These are phyloP conservation scores for Tipula unca DNA, from an alignment of 2,888 invertebrate genomes.

Conservation along the genomic window DNA sequence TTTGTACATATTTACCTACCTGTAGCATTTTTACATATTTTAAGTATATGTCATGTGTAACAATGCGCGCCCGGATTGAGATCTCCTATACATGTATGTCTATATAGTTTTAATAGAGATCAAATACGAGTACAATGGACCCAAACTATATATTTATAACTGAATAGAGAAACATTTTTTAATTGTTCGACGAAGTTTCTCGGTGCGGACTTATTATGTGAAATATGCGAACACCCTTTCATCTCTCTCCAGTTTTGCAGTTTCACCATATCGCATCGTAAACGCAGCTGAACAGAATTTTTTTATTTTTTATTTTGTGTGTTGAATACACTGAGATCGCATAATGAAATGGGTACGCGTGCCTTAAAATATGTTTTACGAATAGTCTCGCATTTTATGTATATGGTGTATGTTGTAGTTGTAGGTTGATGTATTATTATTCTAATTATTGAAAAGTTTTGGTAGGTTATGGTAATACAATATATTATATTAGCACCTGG, in stretches of 20 bases:
- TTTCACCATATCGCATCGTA: neutral
- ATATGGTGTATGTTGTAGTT: neutral
- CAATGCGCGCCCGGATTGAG: neutral
- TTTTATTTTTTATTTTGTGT: neutral
- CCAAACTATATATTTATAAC: neutral
- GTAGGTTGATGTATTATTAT: neutral
- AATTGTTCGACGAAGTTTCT: neutral
- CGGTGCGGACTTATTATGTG: neutral
- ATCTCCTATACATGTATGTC: neutral
- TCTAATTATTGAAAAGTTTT: neutral
- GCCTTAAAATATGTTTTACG: neutral
- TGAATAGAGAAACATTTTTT: neutral
- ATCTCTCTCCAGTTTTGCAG: neutral
- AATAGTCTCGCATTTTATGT: neutral
- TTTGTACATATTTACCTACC: neutral
- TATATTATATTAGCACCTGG: constrained; percentile 9
- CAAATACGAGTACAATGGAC: neutral
- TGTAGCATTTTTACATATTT: neutral
- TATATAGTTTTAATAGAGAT: neutral
- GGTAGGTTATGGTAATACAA: constrained; percentile 14
- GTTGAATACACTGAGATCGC: neutral
- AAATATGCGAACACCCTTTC: neutral
- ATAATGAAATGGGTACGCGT: constrained; percentile 14
- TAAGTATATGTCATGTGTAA: neutral
- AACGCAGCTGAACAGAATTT: neutral